A percentile compares a stretch with the other conserved stretches of the same genome.
phyloP scores from a whole-genome alignment of 2,797 vertebrate genomes.

The Vespertilio murinus region DNA sequence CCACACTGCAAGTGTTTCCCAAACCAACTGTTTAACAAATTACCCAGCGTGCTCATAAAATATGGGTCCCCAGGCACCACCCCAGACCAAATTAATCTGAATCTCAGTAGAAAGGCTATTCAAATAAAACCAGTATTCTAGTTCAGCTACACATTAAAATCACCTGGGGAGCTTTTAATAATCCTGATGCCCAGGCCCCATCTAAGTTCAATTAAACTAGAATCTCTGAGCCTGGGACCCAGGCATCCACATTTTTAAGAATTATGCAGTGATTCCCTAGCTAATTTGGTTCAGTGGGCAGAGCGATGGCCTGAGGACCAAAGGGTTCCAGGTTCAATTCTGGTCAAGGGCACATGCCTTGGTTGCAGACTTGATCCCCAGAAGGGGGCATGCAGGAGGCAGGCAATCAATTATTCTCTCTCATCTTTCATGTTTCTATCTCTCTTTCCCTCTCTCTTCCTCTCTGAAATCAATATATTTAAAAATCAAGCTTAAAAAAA shows the following conservation, averaged over 20 bases:
- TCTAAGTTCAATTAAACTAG: conserved; percentile 44
- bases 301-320: too few species aligned
- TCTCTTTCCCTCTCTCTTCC: too few species aligned
- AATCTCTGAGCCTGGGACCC: not conserved
- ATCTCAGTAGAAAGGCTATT: conserved; percentile 41
- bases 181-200: conserved; percentile 50
- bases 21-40: conserved; percentile 52
- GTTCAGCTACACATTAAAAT: conserved; percentile 32
- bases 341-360: too few species aligned
- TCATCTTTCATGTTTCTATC: too few species aligned
- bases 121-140: not conserved
- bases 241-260: conserved; percentile 41
- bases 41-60: conserved; percentile 57
- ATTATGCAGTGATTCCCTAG: not conserved
- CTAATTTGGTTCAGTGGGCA: too few species aligned
- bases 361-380: too few species aligned
- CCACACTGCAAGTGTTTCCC: conserved; percentile 36
- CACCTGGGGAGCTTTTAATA: conserved; percentile 48
- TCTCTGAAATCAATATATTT: too few species aligned
- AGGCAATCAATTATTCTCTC: too few species aligned
- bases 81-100: conserved; percentile 39
- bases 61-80: conserved; percentile 34
- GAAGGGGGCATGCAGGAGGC: too few species aligned
- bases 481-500: not conserved
- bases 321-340: too few species aligned